phyloP scores from a whole-genome alignment of 2,113 vertebrate genomes.

The Dunckerocampus dactyliophorus region DNA sequence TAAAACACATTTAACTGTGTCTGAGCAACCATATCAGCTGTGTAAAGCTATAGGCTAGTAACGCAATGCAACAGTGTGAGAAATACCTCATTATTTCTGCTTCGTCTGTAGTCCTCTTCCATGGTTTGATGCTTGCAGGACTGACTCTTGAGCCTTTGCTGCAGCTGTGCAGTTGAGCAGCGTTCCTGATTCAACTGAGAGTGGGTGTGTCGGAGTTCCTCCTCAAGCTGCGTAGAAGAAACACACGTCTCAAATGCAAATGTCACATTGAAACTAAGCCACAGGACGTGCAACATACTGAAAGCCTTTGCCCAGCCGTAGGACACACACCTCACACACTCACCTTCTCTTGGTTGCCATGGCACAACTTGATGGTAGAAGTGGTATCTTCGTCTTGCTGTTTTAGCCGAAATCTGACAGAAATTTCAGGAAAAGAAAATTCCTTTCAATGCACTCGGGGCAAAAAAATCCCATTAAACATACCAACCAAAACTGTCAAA shows the following conservation, averaged over 20 bases:
- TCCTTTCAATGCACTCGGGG: neutral
- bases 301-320: constrained; percentile 73
- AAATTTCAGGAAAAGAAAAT: neutral
- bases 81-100: constrained; percentile 77
- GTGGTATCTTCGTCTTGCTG: constrained; percentile 85
- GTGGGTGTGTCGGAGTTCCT: constrained; percentile 80
- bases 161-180: constrained; percentile 78
- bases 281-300: constrained; percentile 69
- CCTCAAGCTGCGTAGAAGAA: constrained; percentile 74
- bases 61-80: neutral
- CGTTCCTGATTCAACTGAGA: constrained; percentile 80
- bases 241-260: neutral
- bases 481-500: neutral
- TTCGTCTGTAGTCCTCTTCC: constrained; percentile 74
- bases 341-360: constrained; percentile 78
- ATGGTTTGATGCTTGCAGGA: constrained; percentile 83
- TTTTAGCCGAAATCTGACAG: constrained; percentile 82
- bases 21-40: no score
- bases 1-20: no score
- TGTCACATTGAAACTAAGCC: neutral
- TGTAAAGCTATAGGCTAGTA: neutral
- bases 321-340: constrained; percentile 75
- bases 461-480: no score
- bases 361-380: constrained; percentile 74
- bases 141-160: constrained; percentile 80